These are phyloP conservation scores for Xiphorhynchus elegans DNA, from an alignment of 2,113 vertebrate species.

Conservation along the genomic window DNA sequence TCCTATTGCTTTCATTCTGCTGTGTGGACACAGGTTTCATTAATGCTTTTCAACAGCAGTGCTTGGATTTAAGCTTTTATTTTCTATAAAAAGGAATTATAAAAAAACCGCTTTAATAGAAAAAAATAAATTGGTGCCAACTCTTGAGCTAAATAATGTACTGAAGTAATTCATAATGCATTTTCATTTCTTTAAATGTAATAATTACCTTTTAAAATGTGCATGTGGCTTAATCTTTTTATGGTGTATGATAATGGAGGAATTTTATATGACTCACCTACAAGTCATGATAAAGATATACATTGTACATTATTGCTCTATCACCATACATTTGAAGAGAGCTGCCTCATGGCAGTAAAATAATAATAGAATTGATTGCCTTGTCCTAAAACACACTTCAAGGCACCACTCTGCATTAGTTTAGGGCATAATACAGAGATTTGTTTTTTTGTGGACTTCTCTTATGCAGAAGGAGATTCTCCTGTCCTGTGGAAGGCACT, in stretches of 20 bases:
- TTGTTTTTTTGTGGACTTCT: not conserved
- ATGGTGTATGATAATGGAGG: not conserved
- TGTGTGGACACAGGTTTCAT: not conserved
- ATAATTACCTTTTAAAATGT: slow-evolving; percentile 38
- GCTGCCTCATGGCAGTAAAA: slow-evolving; percentile 13
- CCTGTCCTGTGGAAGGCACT: not conserved
- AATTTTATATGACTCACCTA: slow-evolving; percentile 45
- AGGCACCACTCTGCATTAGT: not conserved
- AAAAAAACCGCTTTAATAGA: slow-evolving; percentile 28
- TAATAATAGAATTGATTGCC: not conserved
- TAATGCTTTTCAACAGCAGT: slow-evolving; percentile 42
- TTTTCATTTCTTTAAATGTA: slow-evolving; percentile 30
- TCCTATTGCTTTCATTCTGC: slow-evolving; percentile 22
- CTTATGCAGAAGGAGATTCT: not conserved
- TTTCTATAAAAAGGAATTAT: slow-evolving; percentile 34
- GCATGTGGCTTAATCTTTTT: slow-evolving; percentile 20
- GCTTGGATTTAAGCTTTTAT: slow-evolving; percentile 37
- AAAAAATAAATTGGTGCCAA: not conserved
- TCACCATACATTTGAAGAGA: slow-evolving; percentile 1
- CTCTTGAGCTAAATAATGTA: slow-evolving; percentile 29
- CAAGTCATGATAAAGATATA: not conserved
- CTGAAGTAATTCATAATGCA: not conserved
- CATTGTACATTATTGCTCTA: slow-evolving; percentile 24
- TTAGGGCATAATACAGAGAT: not conserved
- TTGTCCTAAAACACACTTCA: not conserved